A percentile compares a stretch with the other conserved stretches of the same genome.
phyloP scores from a whole-genome alignment of 2,888 invertebrate genomes.

The Leucania comma region DNA sequence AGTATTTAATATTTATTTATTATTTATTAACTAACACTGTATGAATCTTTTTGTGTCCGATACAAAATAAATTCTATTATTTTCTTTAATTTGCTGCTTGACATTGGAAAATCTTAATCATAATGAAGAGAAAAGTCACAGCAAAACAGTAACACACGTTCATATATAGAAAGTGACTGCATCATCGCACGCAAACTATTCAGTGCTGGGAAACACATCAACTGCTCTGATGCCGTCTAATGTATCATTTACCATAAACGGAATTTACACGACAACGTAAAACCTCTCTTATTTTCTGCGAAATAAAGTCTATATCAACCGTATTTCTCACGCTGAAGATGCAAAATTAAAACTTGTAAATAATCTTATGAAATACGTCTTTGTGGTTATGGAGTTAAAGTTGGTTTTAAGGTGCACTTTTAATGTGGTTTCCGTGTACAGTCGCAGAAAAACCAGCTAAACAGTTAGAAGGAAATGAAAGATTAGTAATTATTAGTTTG shows the following conservation, averaged over 20 bases:
- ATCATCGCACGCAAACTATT: constrained; percentile 42
- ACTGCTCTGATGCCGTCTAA: constrained; percentile 48
- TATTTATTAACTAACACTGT: too few species aligned
- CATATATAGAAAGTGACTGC: constrained; percentile 47
- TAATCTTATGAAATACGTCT: constrained; percentile 4
- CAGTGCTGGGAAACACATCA: constrained; percentile 44
- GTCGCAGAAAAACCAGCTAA: constrained; percentile 39
- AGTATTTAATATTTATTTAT: too few species aligned
- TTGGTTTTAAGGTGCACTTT: background rate
- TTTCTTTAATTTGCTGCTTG: too few species aligned
- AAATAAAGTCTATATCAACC: constrained; percentile 8
- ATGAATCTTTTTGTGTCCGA: too few species aligned
- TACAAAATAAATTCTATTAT: too few species aligned
- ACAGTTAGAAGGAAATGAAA: constrained; percentile 61
- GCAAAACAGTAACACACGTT: constrained; percentile 15
- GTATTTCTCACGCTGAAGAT: background rate
- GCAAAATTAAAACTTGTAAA: background rate
- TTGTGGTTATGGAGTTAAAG: background rate
- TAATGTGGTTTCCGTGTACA: constrained; percentile 3
- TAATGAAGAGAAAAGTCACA: background rate
- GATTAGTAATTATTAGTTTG: constrained; percentile 63
- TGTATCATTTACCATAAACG: constrained; percentile 21
- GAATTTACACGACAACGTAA: constrained; percentile 7
- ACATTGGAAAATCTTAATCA: background rate
- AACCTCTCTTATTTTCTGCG: background rate